Base-by-base conservation (phyloP, 2,888 invertebrate species). In the Lasius platythorax region DNA sequence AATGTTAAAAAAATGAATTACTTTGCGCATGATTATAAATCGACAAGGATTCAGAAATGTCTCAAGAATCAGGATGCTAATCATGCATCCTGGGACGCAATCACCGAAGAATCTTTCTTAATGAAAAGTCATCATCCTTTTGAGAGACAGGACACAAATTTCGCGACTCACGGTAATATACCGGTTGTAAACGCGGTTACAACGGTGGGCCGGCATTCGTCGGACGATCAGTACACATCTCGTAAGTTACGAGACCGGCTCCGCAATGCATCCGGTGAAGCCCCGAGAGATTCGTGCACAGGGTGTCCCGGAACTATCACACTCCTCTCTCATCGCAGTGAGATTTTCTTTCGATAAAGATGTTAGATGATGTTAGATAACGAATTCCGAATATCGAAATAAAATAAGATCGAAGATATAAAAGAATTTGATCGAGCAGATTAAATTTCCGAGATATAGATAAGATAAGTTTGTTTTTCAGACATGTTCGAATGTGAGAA, bases 141-240 rank as follows among this genome's bases (percentile, higher is more conserved):
- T 8, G 40, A 8, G 43, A 15, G 40, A 50, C 28, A 23, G 6
- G 28, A 56, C 18, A 12, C 33, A 8, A 12, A 66, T 76, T 67
- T 67, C 4, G 30, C 30, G 75, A 9, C n/a, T 74, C n/a, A 18
- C 8, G 33, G 9, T 1, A n/a, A 40, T 30, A 53, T 53, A 37
- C 53, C 46, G 6, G 0, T 73, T 74, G 12, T 12, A 18, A 50
- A 63, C 53, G 76, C 78, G 63, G 78, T 70, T 78, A 84, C 68
- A 53, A 43, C 56, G 68, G 30, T 72, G 50, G 63, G 66, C 64
- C 11, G 28, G 37, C 76, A 56, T 23, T 56, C 11, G 28, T 15
- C 18, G 37, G n/a, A n/a, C 87, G 89, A 91, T 88, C 89, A 83
- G 88, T 88, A 89, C 88, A 88, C 86, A 89, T 82, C 56, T 83